Evolutionary conservation across 2,797 vertebrate species (phyloP).

Genomic region (Hephaestus fuliginosus): DNA sequence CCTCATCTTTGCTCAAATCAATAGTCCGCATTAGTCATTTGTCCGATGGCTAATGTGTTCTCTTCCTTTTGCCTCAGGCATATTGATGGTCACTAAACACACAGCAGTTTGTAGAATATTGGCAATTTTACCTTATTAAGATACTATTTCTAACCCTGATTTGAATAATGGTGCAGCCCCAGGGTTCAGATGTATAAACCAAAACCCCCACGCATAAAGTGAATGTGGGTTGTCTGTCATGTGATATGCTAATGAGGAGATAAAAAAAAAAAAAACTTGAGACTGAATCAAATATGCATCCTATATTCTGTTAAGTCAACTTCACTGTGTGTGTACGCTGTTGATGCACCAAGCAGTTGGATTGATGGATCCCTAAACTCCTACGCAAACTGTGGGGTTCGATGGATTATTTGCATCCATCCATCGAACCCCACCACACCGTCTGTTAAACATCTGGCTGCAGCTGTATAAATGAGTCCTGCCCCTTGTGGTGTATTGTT

Average conservation of each 20-base stretch:
- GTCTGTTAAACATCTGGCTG: background rate
- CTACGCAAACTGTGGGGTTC: too few species aligned
- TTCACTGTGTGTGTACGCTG: background rate
- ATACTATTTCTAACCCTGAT: background rate
- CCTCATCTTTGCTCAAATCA: constrained; percentile 27
- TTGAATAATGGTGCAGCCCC: background rate
- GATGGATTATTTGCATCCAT: too few species aligned
- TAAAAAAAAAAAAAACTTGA: background rate
- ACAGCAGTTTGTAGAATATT: background rate
- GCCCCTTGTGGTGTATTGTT: constrained; percentile 20
- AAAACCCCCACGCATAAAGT: background rate
- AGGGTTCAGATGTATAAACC: background rate
- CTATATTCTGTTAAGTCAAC: background rate
- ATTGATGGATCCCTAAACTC: background rate
- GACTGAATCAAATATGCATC: background rate
- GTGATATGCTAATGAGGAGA: background rate
- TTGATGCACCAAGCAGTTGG: background rate
- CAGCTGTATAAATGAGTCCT: background rate
- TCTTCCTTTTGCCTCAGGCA: background rate
- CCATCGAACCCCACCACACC: too few species aligned
- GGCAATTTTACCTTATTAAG: background rate
- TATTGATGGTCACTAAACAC: background rate
- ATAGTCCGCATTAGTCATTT: constrained; percentile 6
- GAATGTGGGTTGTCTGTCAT: background rate
- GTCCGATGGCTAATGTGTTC: background rate